phyloP scores from a whole-genome alignment of 1,140 invertebrate genomes.

The Hyles euphorbiae region DNA sequence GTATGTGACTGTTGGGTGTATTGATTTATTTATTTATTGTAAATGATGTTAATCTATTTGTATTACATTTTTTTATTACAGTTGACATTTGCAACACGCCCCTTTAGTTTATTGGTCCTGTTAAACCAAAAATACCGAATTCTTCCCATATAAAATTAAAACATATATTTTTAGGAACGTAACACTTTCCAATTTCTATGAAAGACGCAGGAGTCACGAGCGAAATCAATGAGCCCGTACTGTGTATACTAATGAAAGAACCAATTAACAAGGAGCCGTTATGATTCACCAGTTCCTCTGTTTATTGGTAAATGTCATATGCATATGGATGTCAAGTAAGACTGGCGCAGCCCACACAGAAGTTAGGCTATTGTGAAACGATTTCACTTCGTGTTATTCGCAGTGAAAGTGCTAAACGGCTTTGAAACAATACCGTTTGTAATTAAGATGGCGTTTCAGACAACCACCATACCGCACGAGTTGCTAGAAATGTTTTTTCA shows the following conservation, averaged over 20 bases:
- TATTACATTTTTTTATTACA: too few species aligned
- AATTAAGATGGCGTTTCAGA: slow-evolving; percentile 5
- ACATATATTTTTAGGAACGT: not conserved
- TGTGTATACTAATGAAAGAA: not conserved
- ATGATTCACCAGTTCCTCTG: slow-evolving; percentile 22
- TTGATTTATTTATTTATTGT: too few species aligned
- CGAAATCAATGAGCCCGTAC: slow-evolving; percentile 16
- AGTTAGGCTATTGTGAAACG: slow-evolving; percentile 32
- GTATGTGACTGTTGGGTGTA: too few species aligned
- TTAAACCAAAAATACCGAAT: too few species aligned
- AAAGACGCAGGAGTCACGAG: slow-evolving; percentile 20
- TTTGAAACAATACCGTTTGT: slow-evolving; percentile 30
- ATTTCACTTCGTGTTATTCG: slow-evolving; percentile 35
- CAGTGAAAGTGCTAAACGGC: slow-evolving; percentile 34
- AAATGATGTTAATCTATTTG: too few species aligned
- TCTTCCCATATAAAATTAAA: too few species aligned
- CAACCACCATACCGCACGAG: too few species aligned
- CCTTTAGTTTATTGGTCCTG: too few species aligned
- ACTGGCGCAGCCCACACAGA: slow-evolving; percentile 30
- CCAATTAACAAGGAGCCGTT: slow-evolving; percentile 5
- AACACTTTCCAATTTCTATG: slow-evolving; percentile 32
- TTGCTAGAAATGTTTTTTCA: too few species aligned
- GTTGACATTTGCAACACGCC: too few species aligned
- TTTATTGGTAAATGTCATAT: not conserved
- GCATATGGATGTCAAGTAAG: slow-evolving; percentile 15